Evolutionary conservation across 2,888 invertebrate species (phyloP), one percentile per base, ranked within the genome.

Genomic region (Xanthorhoe spadicearia): DNA sequence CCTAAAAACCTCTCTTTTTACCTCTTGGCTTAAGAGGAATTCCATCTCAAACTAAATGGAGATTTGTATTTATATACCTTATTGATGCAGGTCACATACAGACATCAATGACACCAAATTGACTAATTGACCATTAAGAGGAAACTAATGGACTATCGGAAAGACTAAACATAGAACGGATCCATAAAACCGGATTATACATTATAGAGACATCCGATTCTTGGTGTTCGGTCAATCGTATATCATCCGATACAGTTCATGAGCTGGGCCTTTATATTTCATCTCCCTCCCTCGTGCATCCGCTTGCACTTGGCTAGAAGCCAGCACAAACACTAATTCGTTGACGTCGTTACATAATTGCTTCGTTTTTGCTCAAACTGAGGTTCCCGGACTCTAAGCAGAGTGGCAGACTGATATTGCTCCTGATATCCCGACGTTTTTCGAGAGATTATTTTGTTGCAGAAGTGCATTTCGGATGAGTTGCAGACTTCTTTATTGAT

Each of bases 291-390:
- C 63, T 68, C 71, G 78, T 75, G 76, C 77, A 76, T 70, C 78
- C 74, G 81, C 78, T 76, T 84, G 85, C 84, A 80, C 76, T 83
- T 91, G 92, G 92, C 91, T 64, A 48, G 53, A 49, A 69, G 89
- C 92, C 92, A 91, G 78, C 79, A 80, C 80, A 81, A 85, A 82
- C 86, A 86, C 90, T 90, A 90, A 90, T 90, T 87, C 86, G 83
- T 86, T 81, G 84, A 85, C 84, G 83, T 85, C 78, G 85, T 90
- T 90, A 89, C 87, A 88, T 90, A 90, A 91, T 91, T 88, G 86
- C 87, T 83, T 79, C 84, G 86, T 88, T 90, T 90, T 89, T 88
- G 78, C 81, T 74, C 75, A 75, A 80, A 78, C 80, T 74, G 70
- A 74, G 68, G 61, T 61, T 71, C 68, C 64, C 75, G 77, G 75